Percentiles rank a stretch among this genome's conserved stretches.
phyloP scores from a whole-genome alignment of 2,113 vertebrate genomes.

The Pholis gunnellus region DNA sequence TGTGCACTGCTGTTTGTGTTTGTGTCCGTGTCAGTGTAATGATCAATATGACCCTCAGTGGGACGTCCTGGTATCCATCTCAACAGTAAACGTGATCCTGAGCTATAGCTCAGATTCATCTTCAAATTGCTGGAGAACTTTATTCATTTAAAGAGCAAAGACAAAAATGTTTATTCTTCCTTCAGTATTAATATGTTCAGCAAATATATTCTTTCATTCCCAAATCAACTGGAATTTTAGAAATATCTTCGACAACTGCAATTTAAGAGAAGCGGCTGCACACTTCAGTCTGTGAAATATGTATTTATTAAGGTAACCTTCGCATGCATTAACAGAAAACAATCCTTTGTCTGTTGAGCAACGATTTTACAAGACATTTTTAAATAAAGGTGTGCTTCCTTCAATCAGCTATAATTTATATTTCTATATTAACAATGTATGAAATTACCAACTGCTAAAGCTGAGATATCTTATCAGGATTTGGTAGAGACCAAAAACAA shows the following conservation, averaged over 20 bases:
- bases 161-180: not conserved
- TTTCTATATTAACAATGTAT: not conserved
- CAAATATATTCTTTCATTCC: not conserved
- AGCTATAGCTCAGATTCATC: not conserved
- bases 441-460: not conserved
- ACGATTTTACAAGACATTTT: not conserved
- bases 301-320: not conserved
- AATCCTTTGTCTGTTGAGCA: not conserved
- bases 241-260: not conserved
- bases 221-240: not conserved
- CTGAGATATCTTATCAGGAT: no score
- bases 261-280: not conserved
- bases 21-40: not conserved
- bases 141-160: not conserved
- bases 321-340: not conserved
- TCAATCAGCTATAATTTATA: not conserved
- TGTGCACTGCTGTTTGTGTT: not conserved
- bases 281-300: not conserved
- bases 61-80: slow-evolving; percentile 8
- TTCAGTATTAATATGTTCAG: not conserved
- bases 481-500: no score
- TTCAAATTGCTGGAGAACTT: not conserved
- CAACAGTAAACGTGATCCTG: not conserved
- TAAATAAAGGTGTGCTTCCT: not conserved
- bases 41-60: slow-evolving; percentile 14